phyloP scores from a whole-genome alignment of 2,113 vertebrate species.

The Rhinogobius similis region DNA sequence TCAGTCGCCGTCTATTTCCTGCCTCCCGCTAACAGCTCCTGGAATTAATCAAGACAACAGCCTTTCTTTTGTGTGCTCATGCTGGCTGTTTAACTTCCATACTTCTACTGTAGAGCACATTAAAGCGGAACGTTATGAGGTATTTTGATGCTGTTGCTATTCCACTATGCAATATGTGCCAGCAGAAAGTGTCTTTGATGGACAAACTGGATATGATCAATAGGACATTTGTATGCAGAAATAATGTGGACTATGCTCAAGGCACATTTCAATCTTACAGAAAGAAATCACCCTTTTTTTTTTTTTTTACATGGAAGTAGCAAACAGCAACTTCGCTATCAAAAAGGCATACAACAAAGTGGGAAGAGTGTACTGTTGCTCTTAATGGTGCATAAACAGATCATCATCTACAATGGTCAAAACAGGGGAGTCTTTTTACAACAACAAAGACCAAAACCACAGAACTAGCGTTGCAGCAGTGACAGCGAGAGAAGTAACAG shows the following conservation, averaged over 20 bases:
- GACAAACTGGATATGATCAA: slow-evolving; percentile 18
- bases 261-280: not conserved
- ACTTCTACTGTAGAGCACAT: slow-evolving; percentile 15
- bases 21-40: slow-evolving; percentile 23
- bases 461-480: not conserved
- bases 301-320: not conserved
- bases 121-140: slow-evolving; percentile 37
- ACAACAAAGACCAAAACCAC: not conserved
- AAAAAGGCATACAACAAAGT: not conserved
- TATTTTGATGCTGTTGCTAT: slow-evolving; percentile 30
- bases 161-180: slow-evolving; percentile 11
- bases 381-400: not conserved
- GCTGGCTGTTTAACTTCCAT: slow-evolving; percentile 22
- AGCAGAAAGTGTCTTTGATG: slow-evolving; percentile 10
- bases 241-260: not conserved
- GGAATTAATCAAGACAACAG: slow-evolving; percentile 38
- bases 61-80: slow-evolving; percentile 18
- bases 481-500: not conserved
- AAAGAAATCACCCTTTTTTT: not conserved
- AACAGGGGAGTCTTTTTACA: not conserved
- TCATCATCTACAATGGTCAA: not conserved
- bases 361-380: not conserved
- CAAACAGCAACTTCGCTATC: not conserved
- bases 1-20: slow-evolving; percentile 5
- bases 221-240: not conserved